Conservation (phyloP, 2,888 invertebrate species). For the Toxonevra muliebris region DNA sequence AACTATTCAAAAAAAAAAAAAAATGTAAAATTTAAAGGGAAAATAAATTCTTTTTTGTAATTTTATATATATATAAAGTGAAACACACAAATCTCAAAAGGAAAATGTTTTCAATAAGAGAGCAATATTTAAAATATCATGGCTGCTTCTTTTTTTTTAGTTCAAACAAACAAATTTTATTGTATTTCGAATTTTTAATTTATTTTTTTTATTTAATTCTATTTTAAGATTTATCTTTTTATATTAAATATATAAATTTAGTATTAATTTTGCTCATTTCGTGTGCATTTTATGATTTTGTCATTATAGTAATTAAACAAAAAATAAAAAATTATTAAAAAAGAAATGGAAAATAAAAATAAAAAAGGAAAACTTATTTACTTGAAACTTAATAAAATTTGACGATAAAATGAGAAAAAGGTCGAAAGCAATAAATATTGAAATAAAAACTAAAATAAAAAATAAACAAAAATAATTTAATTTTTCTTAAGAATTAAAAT, state of each 20-base stretch:
- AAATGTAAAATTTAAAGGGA: no score
- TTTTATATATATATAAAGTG: background rate
- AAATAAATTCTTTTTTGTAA: background rate
- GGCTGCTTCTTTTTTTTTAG: background rate
- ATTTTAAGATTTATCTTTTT: background rate
- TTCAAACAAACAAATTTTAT: background rate
- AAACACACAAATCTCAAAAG: constrained; percentile 7
- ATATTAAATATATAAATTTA: background rate
- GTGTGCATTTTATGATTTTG: background rate
- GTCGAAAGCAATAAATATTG: no score
- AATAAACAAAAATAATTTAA: no score
- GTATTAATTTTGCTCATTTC: background rate
- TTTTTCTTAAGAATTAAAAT: no score
- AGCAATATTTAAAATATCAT: background rate
- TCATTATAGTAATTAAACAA: background rate
- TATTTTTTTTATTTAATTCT: background rate
- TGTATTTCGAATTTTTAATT: background rate
- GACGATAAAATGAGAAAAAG: no score
- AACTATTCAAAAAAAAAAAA: no score
- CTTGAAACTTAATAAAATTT: no score
- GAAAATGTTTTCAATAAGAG: constrained; percentile 4
- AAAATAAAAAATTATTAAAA: no score
- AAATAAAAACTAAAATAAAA: no score
- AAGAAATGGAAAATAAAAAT: no score
- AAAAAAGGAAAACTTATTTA: no score